Evolutionary conservation across 1,140 invertebrate species (phyloP), one percentile per base, ranked within the genome.

Genomic region (Orchesella cincta): DNA sequence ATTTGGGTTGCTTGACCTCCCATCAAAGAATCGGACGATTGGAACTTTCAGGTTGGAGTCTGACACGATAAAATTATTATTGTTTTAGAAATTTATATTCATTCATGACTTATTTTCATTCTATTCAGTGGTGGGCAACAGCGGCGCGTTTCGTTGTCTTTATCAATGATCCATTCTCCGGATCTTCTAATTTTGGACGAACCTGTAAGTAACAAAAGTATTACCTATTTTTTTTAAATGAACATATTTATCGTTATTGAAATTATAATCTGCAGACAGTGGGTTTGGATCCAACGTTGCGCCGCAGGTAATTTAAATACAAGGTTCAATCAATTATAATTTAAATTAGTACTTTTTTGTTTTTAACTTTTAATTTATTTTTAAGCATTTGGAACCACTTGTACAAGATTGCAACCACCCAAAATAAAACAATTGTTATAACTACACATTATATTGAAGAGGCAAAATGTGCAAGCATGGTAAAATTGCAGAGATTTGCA

Each of bases 401-500:
- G 54, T 81, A 88, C 2, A 83, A 85, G 18, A 84, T 89, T 23
- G 85, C 86, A 73, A 81, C 78, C 78, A 83, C 81, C 34, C 81
- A 84, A 8, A 70, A 79, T 28, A 87, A 85, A 3, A 89, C 88
- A 5, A 93, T 97, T 77, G 95, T 97, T 80, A 94, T 97, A 80
- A 97, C 95, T 1, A 97, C 95, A 28, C 94, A 97, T 88, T 97
- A 96, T 83, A 95, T 96, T 78, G 94, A 96, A 85, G 95, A 97
- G 85, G 95, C 95, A 0, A 86, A 93, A 81, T 93, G 95, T 86
- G 93, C 93, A 46, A 90, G 94, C 84, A 91, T 91, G 83, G 93
- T 95, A 88, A 34, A 16, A 72, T 36, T 76, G 20, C 18, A n/a
- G 20, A 46, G 8, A 46, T 20, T 20, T 20, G 39, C 8, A 46